phyloP scores from a whole-genome alignment of 2,888 invertebrate genomes.

The Polietes domitor region DNA sequence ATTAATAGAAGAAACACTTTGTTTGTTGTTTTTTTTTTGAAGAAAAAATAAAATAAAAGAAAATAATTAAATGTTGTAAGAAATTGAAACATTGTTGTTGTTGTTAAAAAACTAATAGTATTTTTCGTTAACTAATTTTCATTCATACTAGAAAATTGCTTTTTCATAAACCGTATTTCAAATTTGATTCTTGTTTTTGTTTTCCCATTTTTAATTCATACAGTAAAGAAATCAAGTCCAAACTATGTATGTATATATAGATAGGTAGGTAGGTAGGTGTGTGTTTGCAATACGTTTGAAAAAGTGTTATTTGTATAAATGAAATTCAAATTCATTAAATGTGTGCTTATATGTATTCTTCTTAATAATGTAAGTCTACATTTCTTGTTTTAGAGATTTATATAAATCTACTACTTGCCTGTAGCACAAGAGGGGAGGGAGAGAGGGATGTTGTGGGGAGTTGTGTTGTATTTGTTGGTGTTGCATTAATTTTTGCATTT shows the following conservation, averaged over 20 bases:
- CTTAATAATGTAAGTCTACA: slow-evolving; percentile 35
- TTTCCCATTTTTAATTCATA: slow-evolving; percentile 8
- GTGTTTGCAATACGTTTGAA: slow-evolving; percentile 3
- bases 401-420: slow-evolving; percentile 54
- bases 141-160: slow-evolving; percentile 25
- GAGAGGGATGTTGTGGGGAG: neutral
- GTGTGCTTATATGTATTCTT: slow-evolving; percentile 34
- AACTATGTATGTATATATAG: too few species aligned
- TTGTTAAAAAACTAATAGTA: neutral
- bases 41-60: neutral
- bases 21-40: neutral
- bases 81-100: neutral
- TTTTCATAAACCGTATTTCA: neutral
- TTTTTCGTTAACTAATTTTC: slow-evolving; percentile 26
- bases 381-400: slow-evolving; percentile 27
- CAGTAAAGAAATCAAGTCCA: neutral
- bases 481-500: slow-evolving; percentile 35
- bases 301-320: slow-evolving; percentile 12
- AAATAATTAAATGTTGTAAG: too few species aligned
- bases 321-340: slow-evolving; percentile 35
- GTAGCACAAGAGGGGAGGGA: slow-evolving; percentile 16
- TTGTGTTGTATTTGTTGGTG: slow-evolving; percentile 14
- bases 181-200: slow-evolving; percentile 16
- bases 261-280: too few species aligned
- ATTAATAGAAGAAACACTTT: neutral